These are phyloP conservation scores for Chloropsis cyanopogon DNA, from an alignment of 2,113 vertebrate species.

Conservation along the genomic window DNA sequence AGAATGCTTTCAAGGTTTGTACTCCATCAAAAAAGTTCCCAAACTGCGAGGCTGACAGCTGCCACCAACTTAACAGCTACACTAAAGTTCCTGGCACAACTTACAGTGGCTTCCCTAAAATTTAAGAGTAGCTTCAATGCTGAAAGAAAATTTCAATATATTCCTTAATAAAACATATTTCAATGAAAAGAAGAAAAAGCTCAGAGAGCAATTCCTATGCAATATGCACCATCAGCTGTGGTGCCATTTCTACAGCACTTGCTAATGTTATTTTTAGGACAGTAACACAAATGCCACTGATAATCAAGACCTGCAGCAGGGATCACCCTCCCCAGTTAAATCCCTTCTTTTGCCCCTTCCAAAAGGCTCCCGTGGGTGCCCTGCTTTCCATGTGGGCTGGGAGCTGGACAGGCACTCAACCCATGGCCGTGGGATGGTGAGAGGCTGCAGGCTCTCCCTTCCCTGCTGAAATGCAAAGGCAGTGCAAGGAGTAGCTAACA, in stretches of 20 bases:
- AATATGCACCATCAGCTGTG: not conserved
- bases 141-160: not conserved
- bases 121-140: not conserved
- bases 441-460: not conserved
- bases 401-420: not conserved
- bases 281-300: not conserved
- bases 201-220: not conserved
- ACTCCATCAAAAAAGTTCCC: not conserved
- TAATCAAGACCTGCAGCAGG: not conserved
- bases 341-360: not conserved
- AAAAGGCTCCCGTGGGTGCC: not conserved
- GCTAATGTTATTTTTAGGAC: not conserved
- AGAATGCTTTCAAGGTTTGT: not conserved
- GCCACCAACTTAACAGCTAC: conserved; percentile 11
- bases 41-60: conserved; percentile 42
- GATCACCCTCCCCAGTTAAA: not conserved
- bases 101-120: not conserved
- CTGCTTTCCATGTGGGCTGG: not conserved
- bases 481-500: not conserved
- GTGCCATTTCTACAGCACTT: not conserved
- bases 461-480: not conserved
- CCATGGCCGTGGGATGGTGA: fast-evolving
- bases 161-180: conserved; percentile 5
- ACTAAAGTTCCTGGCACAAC: not conserved
- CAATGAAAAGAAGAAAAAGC: not conserved